A percentile compares a stretch with the other conserved stretches of the same genome.
Conservation (phyloP, 2,888 invertebrate species). For the Scaptomyza tumidula region DNA sequence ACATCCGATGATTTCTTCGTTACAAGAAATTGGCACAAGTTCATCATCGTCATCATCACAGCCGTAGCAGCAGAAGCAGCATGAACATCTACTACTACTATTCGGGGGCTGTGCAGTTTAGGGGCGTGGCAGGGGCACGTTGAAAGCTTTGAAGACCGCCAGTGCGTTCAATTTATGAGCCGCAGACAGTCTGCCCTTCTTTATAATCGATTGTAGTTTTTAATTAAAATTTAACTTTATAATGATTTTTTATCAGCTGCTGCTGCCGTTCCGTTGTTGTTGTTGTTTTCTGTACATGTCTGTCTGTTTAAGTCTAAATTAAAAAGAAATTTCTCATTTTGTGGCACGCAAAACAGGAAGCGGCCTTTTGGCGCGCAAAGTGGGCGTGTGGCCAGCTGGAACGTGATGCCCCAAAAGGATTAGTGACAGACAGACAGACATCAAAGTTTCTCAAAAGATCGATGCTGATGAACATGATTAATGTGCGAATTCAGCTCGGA, state of each 20-base stretch:
- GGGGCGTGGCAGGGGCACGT: slow-evolving; percentile 62
- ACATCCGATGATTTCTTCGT: slow-evolving; percentile 45
- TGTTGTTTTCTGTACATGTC: slow-evolving; percentile 6
- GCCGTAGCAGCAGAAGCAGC: background rate
- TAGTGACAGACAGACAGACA: slow-evolving; percentile 33
- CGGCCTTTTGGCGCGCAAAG: slow-evolving; percentile 63
- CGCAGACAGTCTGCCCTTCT: slow-evolving; percentile 70
- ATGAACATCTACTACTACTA: background rate
- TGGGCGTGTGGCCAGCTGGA: slow-evolving; percentile 55
- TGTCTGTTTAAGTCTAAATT: slow-evolving; percentile 78
- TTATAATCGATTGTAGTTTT: slow-evolving; percentile 79
- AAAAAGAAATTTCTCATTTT: slow-evolving; percentile 83
- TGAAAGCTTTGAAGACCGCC: slow-evolving; percentile 70
- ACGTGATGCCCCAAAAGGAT: slow-evolving; percentile 58
- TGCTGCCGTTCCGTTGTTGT: slow-evolving; percentile 19
- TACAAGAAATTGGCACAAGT: slow-evolving; percentile 75
- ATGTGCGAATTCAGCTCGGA: slow-evolving; percentile 60
- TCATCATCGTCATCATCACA: slow-evolving; percentile 60
- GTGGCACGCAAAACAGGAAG: slow-evolving; percentile 58
- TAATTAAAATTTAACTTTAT: slow-evolving; percentile 83
- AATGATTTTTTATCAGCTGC: slow-evolving; percentile 84
- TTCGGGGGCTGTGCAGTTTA: slow-evolving; percentile 1
- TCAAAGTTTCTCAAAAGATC: slow-evolving; percentile 36
- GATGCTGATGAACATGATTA: slow-evolving; percentile 52
- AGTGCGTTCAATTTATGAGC: slow-evolving; percentile 75